Base-by-base conservation (phyloP, 2,797 vertebrate species). In the Syngnathus rostellatus region DNA sequence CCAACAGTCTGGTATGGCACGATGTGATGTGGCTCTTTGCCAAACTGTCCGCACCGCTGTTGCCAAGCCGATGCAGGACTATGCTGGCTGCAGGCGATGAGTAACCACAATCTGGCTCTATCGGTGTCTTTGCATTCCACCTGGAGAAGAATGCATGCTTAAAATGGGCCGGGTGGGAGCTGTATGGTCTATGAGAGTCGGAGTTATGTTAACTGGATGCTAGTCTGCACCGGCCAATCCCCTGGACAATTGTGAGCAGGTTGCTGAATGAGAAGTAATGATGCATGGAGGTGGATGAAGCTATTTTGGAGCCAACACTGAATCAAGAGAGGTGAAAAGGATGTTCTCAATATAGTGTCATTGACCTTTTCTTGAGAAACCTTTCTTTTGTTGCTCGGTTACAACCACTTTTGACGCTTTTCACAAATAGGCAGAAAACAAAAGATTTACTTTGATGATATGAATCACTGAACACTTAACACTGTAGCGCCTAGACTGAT, bases 51-150 rank as follows among this genome's bases (percentile, higher is more conserved):
- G 38, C 63, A 50, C 37, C 65, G 50, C 73, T n/a, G 57, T 65
- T 75, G 87, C 87, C 87, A 85, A 73, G 80, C 78, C 83, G 37
- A 16, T 58, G 54, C 76, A 83, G 77, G 82, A 84, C 77, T 17
- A 65, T 76, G 72, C 72, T 63, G 79, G 70, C 75, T 81, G 66
- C 75, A 83, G 80, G 74, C 82, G 75, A 76, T 64, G 68, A 79
- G 69, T 62, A 71, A 70, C 80, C 66, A 54, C 76, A 83, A 70
- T 63, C 76, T 76, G 79, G 73, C 77, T 75, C 77, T 43, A 63
- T 76, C 75, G 76, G 67, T 68, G 71, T 70, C 62, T 74, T 63
- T 54, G 64, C 60, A 71, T 68, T 51, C 64, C 55, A 19, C 65
- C 48, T 65, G 68, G 65, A 73, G 74, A 75, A 65, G 39, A 65